These are phyloP conservation scores for Petrocephalus schoutedeni DNA, from an alignment of 2,797 vertebrate species.

Conservation along the genomic window DNA sequence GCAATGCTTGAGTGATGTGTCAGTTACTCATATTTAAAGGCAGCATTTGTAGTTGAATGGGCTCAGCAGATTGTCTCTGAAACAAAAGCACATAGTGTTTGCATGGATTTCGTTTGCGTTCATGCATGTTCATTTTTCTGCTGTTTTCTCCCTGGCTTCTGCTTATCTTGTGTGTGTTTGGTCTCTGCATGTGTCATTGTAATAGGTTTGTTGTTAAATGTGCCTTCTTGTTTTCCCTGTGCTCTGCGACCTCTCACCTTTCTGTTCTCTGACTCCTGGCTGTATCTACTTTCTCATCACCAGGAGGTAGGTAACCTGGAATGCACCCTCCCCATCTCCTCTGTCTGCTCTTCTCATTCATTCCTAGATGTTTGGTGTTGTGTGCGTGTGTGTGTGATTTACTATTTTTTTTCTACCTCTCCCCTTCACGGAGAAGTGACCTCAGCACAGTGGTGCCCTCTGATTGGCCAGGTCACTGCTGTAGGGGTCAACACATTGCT, in stretches of 20 bases:
- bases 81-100: background rate
- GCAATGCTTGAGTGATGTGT: background rate
- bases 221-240: constrained; percentile 81
- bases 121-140: constrained; percentile 44
- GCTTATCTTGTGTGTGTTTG: constrained; percentile 59
- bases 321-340: constrained; percentile 32
- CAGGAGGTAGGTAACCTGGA: constrained; percentile 74
- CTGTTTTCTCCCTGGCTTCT: constrained; percentile 49
- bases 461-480: background rate
- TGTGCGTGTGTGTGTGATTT: background rate
- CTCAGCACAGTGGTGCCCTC: background rate
- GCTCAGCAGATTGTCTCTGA: background rate
- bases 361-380: background rate
- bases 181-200: constrained; percentile 44
- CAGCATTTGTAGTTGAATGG: background rate
- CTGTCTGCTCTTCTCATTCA: constrained; percentile 43
- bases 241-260: constrained; percentile 73
- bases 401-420: background rate
- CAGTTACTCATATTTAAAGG: background rate
- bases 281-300: constrained; percentile 75
- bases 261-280: constrained; percentile 76
- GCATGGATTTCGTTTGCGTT: background rate
- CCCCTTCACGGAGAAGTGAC: background rate
- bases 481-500: background rate
- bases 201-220: constrained; percentile 72